These are phyloP conservation scores for Oreonectes daqikongensis DNA, from an alignment of 2,797 vertebrate species.

Conservation along the genomic window DNA sequence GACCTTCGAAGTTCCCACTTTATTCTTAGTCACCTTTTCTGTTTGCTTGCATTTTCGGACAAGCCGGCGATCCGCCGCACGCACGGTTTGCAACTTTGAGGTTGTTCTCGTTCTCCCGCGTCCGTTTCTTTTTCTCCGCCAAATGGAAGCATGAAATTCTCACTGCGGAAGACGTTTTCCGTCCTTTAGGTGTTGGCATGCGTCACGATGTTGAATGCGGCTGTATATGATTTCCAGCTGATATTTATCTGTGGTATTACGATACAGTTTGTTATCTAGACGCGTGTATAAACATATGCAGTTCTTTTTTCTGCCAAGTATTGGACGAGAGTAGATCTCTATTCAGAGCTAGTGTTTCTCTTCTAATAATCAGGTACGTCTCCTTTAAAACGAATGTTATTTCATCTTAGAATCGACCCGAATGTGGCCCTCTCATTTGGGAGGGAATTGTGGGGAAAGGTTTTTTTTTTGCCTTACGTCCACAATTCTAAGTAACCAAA, in stretches of 20 bases:
- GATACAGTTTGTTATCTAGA: not conserved
- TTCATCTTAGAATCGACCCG: not conserved
- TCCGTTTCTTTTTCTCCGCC: not conserved
- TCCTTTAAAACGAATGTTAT: constrained; percentile 41
- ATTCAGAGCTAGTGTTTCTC: constrained; percentile 49
- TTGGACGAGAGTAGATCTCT: constrained; percentile 66
- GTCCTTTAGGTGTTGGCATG: not conserved
- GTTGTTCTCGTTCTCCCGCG: too few species aligned
- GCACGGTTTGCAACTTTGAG: too few species aligned
- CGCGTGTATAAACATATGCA: not conserved
- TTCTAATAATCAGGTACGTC: constrained; percentile 36
- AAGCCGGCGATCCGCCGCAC: too few species aligned
- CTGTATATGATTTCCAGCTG: constrained; percentile 9
- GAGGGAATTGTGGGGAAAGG: constrained; percentile 25
- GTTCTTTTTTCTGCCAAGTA: constrained; percentile 68
- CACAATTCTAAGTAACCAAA: constrained; percentile 30
- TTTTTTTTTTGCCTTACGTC: constrained; percentile 52
- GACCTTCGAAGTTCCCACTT: too few species aligned
- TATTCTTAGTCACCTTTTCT: too few species aligned
- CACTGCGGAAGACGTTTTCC: not conserved
- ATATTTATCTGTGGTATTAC: constrained; percentile 24
- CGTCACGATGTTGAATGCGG: constrained; percentile 15
- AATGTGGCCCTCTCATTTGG: not conserved
- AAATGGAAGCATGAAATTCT: not conserved
- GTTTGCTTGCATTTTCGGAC: too few species aligned